Evolutionary conservation across 2,888 invertebrate species (phyloP).

Genomic region (Dryocosmus kuriphilus): DNA sequence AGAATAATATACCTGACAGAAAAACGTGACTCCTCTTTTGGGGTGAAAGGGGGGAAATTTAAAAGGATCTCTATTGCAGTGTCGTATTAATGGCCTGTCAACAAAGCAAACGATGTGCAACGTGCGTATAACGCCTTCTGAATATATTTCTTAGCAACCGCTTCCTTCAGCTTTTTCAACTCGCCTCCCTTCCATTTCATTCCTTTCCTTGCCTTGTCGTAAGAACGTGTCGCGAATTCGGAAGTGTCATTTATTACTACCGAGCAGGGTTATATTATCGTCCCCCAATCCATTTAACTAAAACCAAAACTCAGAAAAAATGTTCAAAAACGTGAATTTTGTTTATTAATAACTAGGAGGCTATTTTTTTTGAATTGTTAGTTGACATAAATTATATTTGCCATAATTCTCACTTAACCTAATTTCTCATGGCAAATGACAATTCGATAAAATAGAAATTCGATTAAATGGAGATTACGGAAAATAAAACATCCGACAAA

Average conservation of each 20-base stretch:
- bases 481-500: too few relatives aligned
- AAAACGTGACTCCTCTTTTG: constrained; percentile 42
- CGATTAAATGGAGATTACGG: too few relatives aligned
- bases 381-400: too few relatives aligned
- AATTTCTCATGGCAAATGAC: too few relatives aligned
- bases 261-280: constrained; percentile 4
- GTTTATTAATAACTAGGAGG: neutral
- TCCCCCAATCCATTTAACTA: neutral
- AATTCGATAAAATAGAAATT: too few relatives aligned
- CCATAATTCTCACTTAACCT: too few relatives aligned
- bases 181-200: constrained; percentile 2
- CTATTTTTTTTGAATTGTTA: too few relatives aligned
- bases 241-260: constrained; percentile 33
- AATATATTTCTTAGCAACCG: constrained; percentile 30
- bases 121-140: constrained; percentile 15
- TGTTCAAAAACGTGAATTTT: neutral
- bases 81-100: constrained; percentile 58
- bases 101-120: constrained; percentile 23
- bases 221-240: constrained; percentile 35
- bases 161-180: constrained; percentile 18
- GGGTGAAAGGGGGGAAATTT: constrained; percentile 19
- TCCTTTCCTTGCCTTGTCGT: neutral
- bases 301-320: neutral
- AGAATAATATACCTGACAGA: constrained; percentile 57
- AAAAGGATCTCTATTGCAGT: constrained; percentile 32